A percentile compares a stretch with the other conserved stretches of the same genome.
Conservation (phyloP, 2,113 vertebrate genomes). For the Mormoops blainvillei region DNA sequence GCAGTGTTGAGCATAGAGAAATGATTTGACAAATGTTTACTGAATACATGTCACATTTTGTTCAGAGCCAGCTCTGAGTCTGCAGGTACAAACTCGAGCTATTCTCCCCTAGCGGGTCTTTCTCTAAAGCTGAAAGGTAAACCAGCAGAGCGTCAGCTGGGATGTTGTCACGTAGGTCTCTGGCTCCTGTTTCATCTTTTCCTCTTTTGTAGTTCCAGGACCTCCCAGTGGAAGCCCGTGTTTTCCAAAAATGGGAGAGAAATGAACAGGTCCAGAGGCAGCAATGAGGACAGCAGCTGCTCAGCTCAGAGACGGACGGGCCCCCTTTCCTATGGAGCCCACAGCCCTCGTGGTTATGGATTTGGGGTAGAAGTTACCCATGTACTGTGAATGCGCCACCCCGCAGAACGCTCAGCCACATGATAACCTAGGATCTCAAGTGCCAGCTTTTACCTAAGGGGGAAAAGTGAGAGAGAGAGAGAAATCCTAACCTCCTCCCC, state of each 20-base stretch:
- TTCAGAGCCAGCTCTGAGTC: background rate
- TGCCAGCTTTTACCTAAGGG: background rate
- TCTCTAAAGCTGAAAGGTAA: background rate
- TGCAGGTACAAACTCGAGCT: background rate
- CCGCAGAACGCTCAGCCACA: background rate
- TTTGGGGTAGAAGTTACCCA: background rate
- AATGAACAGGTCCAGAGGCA: background rate
- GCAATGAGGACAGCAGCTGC: background rate
- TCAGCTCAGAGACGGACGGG: background rate
- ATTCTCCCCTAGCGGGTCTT: background rate
- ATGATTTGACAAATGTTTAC: background rate
- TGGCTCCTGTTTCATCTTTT: background rate
- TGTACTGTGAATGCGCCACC: background rate
- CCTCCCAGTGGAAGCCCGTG: background rate
- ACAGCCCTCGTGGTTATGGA: background rate
- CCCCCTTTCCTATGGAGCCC: background rate
- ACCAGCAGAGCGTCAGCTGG: background rate
- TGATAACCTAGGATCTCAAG: background rate
- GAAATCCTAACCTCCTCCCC: background rate
- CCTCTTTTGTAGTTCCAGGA: background rate
- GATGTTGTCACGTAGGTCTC: too few relatives aligned
- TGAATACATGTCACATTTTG: background rate
- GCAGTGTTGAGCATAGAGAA: background rate
- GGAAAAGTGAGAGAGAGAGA: background rate
- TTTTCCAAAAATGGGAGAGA: background rate